These are phyloP conservation scores for Scelioninae gen. 2 DNA, from an alignment of 2,888 invertebrate species.

Conservation along the genomic window DNA sequence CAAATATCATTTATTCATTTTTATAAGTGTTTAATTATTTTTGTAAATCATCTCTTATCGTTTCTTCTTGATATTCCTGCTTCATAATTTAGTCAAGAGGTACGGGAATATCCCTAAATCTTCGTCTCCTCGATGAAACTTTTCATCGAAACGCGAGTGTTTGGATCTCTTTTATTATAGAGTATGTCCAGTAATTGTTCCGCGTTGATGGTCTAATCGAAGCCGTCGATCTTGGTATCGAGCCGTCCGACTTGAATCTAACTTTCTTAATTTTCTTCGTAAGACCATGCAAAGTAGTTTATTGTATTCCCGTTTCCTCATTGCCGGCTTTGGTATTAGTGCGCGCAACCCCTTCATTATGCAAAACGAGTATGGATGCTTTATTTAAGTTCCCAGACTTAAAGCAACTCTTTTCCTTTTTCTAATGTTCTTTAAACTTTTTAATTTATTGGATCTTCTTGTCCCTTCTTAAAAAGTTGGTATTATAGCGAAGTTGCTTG, in stretches of 20 bases:
- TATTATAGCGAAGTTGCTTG: too few species aligned
- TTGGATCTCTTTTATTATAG: constrained; percentile 25
- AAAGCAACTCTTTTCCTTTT: constrained; percentile 26
- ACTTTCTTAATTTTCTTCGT: constrained; percentile 51
- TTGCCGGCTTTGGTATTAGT: constrained; percentile 5
- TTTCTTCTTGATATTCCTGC: too few species aligned
- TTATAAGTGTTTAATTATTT: background rate
- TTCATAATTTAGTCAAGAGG: constrained; percentile 27
- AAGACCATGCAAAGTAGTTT: constrained; percentile 38
- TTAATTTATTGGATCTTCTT: constrained; percentile 48
- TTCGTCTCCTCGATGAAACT: background rate
- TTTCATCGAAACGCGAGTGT: constrained; percentile 10
- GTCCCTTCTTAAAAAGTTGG: too few species aligned
- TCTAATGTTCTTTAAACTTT: constrained; percentile 44
- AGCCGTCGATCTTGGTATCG: constrained; percentile 34
- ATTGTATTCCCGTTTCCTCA: constrained; percentile 19
- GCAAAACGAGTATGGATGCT: constrained; percentile 31
- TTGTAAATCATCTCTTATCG: background rate
- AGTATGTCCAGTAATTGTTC: constrained; percentile 33
- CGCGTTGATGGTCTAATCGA: constrained; percentile 39
- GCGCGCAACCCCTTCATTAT: constrained; percentile 18
- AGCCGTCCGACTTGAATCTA: constrained; percentile 33
- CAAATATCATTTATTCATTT: background rate
- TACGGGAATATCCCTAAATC: constrained; percentile 4
- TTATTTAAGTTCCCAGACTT: constrained; percentile 29